Evolutionary conservation across 2,113 vertebrate genomes (phyloP).

Genomic region (Plectropomus leopardus): DNA sequence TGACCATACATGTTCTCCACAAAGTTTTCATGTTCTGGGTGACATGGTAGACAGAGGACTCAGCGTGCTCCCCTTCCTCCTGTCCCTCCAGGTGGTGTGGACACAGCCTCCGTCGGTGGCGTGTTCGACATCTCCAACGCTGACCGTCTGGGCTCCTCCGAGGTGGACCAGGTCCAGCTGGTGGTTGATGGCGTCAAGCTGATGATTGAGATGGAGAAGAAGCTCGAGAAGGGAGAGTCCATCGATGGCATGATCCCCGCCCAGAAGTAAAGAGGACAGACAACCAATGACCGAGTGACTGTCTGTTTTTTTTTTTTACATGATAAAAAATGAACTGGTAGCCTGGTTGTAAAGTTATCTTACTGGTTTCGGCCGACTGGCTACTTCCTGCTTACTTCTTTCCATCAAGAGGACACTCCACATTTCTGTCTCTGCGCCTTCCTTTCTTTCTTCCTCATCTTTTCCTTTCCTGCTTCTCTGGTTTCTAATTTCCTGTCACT

Average conservation of each 20-base stretch:
- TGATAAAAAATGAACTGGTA: constrained; percentile 74
- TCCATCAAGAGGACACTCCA: constrained; percentile 70
- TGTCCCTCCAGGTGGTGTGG: constrained; percentile 91
- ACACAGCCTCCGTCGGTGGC: constrained; percentile 94
- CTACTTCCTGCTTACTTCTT: constrained; percentile 60
- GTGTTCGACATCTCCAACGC: constrained; percentile 98
- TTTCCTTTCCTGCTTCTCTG: constrained; percentile 28
- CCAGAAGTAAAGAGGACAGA: constrained; percentile 91
- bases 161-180: constrained; percentile 95
- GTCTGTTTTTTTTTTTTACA: constrained; percentile 65
- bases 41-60: neutral
- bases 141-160: constrained; percentile 95
- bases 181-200: constrained; percentile 98
- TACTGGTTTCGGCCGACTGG: constrained; percentile 55
- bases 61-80: neutral
- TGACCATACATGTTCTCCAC: too few species aligned
- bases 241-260: constrained; percentile 97
- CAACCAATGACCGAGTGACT: constrained; percentile 57
- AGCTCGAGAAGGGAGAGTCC: constrained; percentile 92
- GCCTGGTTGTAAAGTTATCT: constrained; percentile 71
- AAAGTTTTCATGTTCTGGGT: neutral
- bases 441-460: constrained; percentile 37
- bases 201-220: constrained; percentile 99
- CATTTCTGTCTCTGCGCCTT: constrained; percentile 55
- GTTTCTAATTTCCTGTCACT: constrained; percentile 45